Percentiles rank a stretch among this genome's conserved stretches.
Evolutionary conservation across 2,797 vertebrate genomes (phyloP).

Genomic region (Galago senegalensis): DNA sequence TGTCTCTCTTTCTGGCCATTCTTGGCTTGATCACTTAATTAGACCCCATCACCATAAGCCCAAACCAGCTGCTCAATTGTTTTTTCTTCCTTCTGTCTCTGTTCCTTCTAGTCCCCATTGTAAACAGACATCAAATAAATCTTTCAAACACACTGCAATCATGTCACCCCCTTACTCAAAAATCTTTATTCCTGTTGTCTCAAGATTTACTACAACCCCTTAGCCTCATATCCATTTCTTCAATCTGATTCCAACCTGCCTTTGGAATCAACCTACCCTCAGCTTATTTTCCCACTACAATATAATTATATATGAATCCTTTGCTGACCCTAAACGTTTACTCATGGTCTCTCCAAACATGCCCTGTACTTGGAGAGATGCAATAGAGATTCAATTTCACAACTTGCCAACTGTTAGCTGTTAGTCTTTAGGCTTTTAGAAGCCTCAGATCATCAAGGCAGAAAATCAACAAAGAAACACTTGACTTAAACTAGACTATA

Average conservation of each 20-base stretch:
- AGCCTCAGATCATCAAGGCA: not conserved
- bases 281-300: not conserved
- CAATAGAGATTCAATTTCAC: not conserved
- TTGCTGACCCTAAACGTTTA: not conserved
- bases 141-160: not conserved
- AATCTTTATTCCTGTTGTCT: not conserved
- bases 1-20: not conserved
- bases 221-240: not conserved
- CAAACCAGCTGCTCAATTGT: not conserved
- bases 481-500: no score
- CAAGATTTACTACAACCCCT: conserved; percentile 5
- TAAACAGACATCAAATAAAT: not conserved
- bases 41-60: not conserved
- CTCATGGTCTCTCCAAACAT: not conserved
- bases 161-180: not conserved
- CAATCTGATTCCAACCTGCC: not conserved
- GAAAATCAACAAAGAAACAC: no score
- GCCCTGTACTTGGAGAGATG: not conserved
- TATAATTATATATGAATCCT: not conserved
- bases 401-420: not conserved
- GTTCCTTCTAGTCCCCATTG: not conserved
- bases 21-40: not conserved
- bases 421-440: not conserved
- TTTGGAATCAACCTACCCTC: not conserved
- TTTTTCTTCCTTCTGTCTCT: not conserved